Base-by-base conservation (phyloP, 2,113 vertebrate genomes). In the Diadophis punctatus region DNA sequence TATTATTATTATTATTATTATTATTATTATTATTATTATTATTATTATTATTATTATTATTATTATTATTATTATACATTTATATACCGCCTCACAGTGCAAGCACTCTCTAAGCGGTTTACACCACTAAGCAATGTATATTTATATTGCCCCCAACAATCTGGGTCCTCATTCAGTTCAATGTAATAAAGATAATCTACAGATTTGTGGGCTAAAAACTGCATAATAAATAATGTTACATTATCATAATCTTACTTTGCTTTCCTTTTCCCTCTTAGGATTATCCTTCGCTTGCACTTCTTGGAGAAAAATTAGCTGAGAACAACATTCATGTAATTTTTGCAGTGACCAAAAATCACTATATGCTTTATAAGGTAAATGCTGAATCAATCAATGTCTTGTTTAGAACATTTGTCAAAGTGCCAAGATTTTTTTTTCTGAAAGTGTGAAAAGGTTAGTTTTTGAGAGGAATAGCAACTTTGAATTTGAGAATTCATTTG, bases 241-340 rank as follows among this genome's bases (percentile, higher is more conserved):
- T 30, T 87, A 39, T 87, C 30, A 10, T 84, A 7, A 49, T 86
- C 49, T n/a, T 91, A 51, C 85, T 9, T 1, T 46, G 14, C 10
- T 74, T 39, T 53, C 4, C 56, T 56, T 92, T 91, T 52, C 20
- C 88, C 14, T 34, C 2, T 9, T n/a, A 99, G 99, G 99, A 99
- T 95, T 99, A 99, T 92, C 99, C 99, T 27, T 99, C 99, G 30
- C 97, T 99, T 92, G 99, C 98, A 0, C 98, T 99, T 84, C 98
- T 99, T 43, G 99, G 99, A 86, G 99, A 99, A 96, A 99, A 99
- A 93, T 95, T 99, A 58, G 98, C 99, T 2, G 99, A 99, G 97
- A 99, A 99, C 95, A 99, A 99, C 96, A 99, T 99, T 96, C 98
- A 99, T 93, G 98, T 99, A 68, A 99, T 99, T 96, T 99, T 99